These are phyloP conservation scores for Euwallacea similis DNA, from an alignment of 1,140 invertebrate genomes.

Conservation along the genomic window DNA sequence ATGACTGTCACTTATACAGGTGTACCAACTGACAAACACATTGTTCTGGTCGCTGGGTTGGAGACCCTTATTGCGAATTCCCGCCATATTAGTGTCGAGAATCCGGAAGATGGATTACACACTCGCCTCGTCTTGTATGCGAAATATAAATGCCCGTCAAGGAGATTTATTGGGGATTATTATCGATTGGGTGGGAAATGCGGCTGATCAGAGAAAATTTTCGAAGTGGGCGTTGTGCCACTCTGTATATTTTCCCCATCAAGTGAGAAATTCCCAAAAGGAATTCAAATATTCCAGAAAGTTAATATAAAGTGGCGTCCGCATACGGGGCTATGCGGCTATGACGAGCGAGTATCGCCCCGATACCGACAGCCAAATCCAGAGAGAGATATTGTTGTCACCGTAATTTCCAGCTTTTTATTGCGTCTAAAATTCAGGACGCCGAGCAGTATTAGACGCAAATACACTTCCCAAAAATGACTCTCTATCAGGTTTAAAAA, in stretches of 20 bases:
- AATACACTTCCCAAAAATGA: too few relatives aligned
- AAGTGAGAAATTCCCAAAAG: neutral
- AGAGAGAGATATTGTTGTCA: neutral
- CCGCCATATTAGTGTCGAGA: constrained; percentile 28
- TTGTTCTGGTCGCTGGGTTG: constrained; percentile 16
- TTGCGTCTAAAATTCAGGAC: neutral
- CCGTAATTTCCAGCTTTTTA: neutral
- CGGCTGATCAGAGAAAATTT: too few relatives aligned
- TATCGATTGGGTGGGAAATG: constrained; percentile 1
- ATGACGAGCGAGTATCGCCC: neutral
- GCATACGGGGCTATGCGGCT: neutral
- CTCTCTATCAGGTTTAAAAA: too few relatives aligned
- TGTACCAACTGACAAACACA: constrained; percentile 23
- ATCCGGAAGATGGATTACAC: constrained; percentile 16
- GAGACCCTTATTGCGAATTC: constrained; percentile 26
- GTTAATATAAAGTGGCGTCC: constrained; percentile 1
- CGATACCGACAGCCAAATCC: constrained; percentile 1
- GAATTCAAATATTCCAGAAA: neutral
- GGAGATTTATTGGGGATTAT: constrained; percentile 24
- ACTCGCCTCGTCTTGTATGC: constrained; percentile 12
- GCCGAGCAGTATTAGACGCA: too few relatives aligned
- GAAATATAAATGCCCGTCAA: constrained; percentile 23
- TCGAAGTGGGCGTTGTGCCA: too few relatives aligned
- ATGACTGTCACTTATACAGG: constrained; percentile 27
- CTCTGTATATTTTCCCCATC: neutral